phyloP scores from a whole-genome alignment of 2,888 invertebrate species.

The Leptinotarsa tumamoca region DNA sequence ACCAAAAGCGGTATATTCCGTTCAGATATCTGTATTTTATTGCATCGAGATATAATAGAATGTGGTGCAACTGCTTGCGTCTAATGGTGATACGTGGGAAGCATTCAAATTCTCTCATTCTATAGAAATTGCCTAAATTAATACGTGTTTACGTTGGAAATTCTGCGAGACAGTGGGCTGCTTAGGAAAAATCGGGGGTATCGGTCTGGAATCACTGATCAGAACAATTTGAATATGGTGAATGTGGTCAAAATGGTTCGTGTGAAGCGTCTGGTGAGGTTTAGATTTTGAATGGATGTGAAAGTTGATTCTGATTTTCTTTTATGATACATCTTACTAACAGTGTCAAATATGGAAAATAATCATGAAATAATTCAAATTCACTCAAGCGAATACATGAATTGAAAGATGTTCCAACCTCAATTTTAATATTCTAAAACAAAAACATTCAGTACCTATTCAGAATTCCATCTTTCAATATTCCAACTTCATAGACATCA shows the following conservation, averaged over 20 bases:
- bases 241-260: background rate
- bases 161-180: conserved; percentile 22
- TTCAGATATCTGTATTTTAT: conserved; percentile 35
- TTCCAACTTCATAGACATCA: too few species aligned
- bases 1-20: background rate
- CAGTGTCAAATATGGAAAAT: too few species aligned
- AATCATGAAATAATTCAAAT: too few species aligned
- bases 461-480: too few species aligned
- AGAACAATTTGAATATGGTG: background rate
- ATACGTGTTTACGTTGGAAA: conserved; percentile 34
- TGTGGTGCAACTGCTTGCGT: conserved; percentile 47
- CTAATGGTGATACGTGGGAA: conserved; percentile 47
- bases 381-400: too few species aligned
- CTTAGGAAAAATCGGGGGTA: conserved; percentile 17
- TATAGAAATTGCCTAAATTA: conserved; percentile 49
- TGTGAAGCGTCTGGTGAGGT: too few species aligned
- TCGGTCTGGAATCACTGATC: conserved; percentile 12
- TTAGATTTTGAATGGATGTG: background rate
- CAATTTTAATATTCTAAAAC: too few species aligned
- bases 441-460: too few species aligned
- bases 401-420: too few species aligned
- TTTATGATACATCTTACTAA: too few species aligned
- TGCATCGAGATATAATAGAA: conserved; percentile 44
- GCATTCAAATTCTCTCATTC: conserved; percentile 46
- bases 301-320: too few species aligned